Evolutionary conservation across 1,140 invertebrate genomes (phyloP).

Genomic region (Drosophila sulfurigaster): DNA sequence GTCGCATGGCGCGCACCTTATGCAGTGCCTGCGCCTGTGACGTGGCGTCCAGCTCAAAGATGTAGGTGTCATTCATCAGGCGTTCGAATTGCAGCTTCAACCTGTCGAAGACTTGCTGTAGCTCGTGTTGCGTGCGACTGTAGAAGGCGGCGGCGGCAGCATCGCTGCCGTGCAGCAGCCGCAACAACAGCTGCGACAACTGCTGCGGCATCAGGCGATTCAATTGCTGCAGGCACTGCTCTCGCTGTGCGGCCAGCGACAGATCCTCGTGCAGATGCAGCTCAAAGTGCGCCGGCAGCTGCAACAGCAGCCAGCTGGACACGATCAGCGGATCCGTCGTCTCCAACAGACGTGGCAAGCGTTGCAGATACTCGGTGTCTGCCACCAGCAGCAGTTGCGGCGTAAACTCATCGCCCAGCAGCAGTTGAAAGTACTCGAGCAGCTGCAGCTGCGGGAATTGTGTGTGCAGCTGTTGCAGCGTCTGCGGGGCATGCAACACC

Average conservation of each 20-base stretch:
- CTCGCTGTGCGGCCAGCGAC: slow-evolving; percentile 40
- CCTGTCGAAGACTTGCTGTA: slow-evolving; percentile 51
- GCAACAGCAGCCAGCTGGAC: slow-evolving; percentile 69
- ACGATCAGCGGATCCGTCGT: slow-evolving; percentile 29
- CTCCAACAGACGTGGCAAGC: slow-evolving; percentile 40
- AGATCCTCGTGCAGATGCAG: slow-evolving; percentile 60
- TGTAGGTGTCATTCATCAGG: slow-evolving; percentile 54
- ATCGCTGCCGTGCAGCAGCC: slow-evolving; percentile 46
- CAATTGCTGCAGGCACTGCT: slow-evolving; percentile 62
- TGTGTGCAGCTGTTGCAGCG: slow-evolving; percentile 37
- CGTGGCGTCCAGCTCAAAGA: slow-evolving; percentile 54
- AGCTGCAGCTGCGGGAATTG: slow-evolving; percentile 62
- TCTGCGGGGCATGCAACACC: slow-evolving; percentile 61
- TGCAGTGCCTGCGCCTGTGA: slow-evolving; percentile 55
- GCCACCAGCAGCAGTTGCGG: slow-evolving; percentile 63
- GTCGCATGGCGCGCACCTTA: slow-evolving; percentile 64
- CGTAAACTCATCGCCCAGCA: slow-evolving; percentile 34
- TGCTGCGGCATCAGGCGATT: slow-evolving; percentile 62
- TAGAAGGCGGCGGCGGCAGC: slow-evolving; percentile 17
- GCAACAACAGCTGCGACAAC: slow-evolving; percentile 50
- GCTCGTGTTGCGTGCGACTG: slow-evolving; percentile 5
- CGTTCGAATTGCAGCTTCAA: slow-evolving; percentile 67
- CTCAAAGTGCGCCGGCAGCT: slow-evolving; percentile 70
- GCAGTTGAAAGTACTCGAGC: slow-evolving; percentile 54
- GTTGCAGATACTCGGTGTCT: slow-evolving; percentile 55